These are phyloP conservation scores for Phalacrocorax brasilianus DNA, from an alignment of 2,113 vertebrate species.

Conservation along the genomic window DNA sequence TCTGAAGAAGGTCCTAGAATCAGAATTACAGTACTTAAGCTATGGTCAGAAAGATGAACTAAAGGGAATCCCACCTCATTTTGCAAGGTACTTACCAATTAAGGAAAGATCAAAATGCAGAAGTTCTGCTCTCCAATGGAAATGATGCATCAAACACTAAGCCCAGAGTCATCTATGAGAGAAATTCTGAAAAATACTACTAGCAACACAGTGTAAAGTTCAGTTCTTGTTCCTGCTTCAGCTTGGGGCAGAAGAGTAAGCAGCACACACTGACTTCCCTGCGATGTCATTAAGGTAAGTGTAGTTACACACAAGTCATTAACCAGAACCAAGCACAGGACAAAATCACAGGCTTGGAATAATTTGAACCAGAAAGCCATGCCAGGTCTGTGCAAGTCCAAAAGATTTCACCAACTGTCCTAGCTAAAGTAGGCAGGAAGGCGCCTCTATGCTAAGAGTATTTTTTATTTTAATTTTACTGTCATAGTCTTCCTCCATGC, in stretches of 20 bases:
- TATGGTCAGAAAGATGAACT: background rate
- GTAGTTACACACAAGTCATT: background rate
- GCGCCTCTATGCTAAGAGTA: background rate
- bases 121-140: background rate
- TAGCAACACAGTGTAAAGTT: background rate
- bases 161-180: background rate
- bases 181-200: background rate
- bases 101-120: background rate
- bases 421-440: background rate
- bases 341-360: background rate
- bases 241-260: background rate
- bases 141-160: background rate
- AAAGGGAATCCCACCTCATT: background rate
- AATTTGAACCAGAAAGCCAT: background rate
- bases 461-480: background rate
- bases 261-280: background rate
- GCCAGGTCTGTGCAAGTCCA: background rate
- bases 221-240: background rate
- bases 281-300: accelerated
- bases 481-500: background rate
- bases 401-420: background rate
- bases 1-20: background rate
- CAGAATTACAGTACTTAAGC: background rate
- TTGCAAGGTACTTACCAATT: background rate
- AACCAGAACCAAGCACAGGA: background rate